Evolutionary conservation across 2,113 vertebrate species (phyloP), one percentile per base, ranked within the genome.

Genomic region (Uria aalge): DNA sequence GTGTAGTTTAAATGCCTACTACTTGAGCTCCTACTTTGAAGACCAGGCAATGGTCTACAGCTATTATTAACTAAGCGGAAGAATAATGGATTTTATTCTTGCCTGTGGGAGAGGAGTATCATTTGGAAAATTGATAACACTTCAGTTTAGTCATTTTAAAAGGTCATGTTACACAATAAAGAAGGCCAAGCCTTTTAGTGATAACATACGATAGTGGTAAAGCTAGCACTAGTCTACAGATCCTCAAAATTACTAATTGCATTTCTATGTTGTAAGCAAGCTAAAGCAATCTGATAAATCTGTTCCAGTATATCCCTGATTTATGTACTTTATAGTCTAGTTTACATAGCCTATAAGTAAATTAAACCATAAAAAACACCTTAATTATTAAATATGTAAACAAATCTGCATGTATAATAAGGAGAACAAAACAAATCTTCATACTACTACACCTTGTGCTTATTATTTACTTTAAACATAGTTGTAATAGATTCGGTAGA

Each of bases 71-170:
- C 18, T 38, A 90, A 85, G 40, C 0, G 0, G 53, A 92, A 85
- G 64, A 92, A 81, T 40, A 91, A 81, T 45, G 59, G 36, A 40
- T 79, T 79, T 93, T 64, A 79, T 90, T 88, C 71, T 88, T 76
- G 85, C 90, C 57, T 73, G 45, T 55, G 68, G 63, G 85, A 92
- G n/a, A 83, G 59, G 66, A 83, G 57, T 56, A 75, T 85, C 21
- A 76, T 92, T 94, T 93, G 63, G 62, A 92, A n/a, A 85, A 92
- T 3, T 94, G 63, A 79, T 72, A 96, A 90, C 55, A 71, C 52
- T 90, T 96, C 16, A 59, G 30, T 63, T 90, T 32, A 91, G 73
- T 60, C 43, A 90, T 80, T 94, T 95, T 90, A 88, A 91, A 93
- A 93, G 96, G 68, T 90, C 88, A 73, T 20, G 38, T 85, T 90